A percentile compares a stretch with the other conserved stretches of the same genome.
Evolutionary conservation across 2,888 invertebrate genomes (phyloP).

Genomic region (Cetonia aurata): DNA sequence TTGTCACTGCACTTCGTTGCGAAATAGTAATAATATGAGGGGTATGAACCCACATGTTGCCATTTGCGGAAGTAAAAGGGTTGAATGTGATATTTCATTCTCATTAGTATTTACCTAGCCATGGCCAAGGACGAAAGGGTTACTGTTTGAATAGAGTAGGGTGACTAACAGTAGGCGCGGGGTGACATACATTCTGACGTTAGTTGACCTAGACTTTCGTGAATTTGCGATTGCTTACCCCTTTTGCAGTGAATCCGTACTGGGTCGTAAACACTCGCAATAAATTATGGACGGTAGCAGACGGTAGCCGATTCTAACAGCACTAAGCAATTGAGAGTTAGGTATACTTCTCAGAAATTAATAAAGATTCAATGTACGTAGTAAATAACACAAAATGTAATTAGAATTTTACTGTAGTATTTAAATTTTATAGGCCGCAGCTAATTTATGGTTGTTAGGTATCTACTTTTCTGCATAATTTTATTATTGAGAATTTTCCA

Average conservation of each 20-base stretch:
- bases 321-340: neutral
- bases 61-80: conserved; percentile 35
- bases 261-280: conserved; percentile 6
- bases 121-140: conserved; percentile 34
- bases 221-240: conserved; percentile 29
- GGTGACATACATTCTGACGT: conserved; percentile 27
- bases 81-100: conserved; percentile 28
- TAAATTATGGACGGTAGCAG: conserved; percentile 20
- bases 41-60: conserved; percentile 21
- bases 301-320: conserved; percentile 30
- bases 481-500: neutral
- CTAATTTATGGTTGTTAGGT: neutral
- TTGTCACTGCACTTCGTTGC: neutral
- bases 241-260: conserved; percentile 3
- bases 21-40: conserved; percentile 6
- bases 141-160: conserved; percentile 17
- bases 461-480: too few species aligned
- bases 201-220: conserved; percentile 30
- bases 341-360: neutral
- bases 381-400: neutral
- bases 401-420: conserved; percentile 10
- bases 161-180: conserved; percentile 18
- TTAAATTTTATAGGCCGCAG: neutral
- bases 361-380: neutral
- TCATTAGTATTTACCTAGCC: conserved; percentile 34